phyloP scores from a whole-genome alignment of 2,888 invertebrate species.

The Catocala nupta region DNA sequence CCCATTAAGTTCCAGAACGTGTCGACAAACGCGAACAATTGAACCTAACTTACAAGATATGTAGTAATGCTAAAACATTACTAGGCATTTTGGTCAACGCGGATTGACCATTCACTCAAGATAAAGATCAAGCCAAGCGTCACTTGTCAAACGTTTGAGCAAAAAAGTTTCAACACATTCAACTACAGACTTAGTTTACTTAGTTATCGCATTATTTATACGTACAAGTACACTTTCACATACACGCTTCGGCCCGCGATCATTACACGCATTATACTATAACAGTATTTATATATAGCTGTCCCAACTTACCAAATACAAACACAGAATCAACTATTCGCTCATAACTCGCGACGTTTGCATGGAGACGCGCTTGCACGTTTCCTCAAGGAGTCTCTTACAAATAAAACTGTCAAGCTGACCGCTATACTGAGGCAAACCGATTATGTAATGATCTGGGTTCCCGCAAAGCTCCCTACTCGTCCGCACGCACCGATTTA shows the following conservation, averaged over 20 bases:
- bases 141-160: constrained; percentile 25
- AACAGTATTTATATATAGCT: constrained; percentile 76
- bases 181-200: constrained; percentile 9
- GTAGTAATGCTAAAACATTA: constrained; percentile 20
- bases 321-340: constrained; percentile 82
- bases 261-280: constrained; percentile 61
- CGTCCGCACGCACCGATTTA: too few species aligned
- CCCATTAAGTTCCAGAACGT: background rate
- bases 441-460: too few species aligned
- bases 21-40: constrained; percentile 16
- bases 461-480: too few species aligned
- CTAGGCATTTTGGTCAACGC: constrained; percentile 12
- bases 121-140: constrained; percentile 8
- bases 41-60: constrained; percentile 20
- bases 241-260: constrained; percentile 69
- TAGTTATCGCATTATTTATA: constrained; percentile 58
- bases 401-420: constrained; percentile 39
- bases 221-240: constrained; percentile 51
- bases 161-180: constrained; percentile 22
- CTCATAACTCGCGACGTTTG: constrained; percentile 60
- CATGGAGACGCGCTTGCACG: constrained; percentile 45
- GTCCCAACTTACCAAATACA: constrained; percentile 82
- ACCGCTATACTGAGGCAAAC: background rate
- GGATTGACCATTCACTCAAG: constrained; percentile 8
- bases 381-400: constrained; percentile 43